A percentile compares a stretch with the other conserved stretches of the same genome.
Evolutionary conservation across 2,113 vertebrate genomes (phyloP).

Genomic region (Orthochromis indermauri): DNA sequence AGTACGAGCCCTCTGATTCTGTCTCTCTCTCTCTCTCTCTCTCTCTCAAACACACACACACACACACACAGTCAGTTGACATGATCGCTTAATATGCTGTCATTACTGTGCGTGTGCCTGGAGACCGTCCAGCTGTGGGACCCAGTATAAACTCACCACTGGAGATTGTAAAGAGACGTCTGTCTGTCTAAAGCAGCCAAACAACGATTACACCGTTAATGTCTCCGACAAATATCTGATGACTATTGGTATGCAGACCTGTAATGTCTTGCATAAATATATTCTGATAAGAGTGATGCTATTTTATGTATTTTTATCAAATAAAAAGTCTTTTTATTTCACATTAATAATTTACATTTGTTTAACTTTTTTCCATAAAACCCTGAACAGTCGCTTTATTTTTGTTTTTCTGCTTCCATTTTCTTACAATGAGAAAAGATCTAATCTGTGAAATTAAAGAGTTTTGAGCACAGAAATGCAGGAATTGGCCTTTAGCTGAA

Average conservation of each 20-base stretch:
- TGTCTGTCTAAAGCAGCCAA: neutral
- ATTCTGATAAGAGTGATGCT: neutral
- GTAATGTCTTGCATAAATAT: neutral
- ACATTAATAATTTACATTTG: neutral
- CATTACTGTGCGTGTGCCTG: neutral
- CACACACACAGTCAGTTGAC: neutral
- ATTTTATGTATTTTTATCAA: neutral
- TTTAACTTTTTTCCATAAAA: neutral
- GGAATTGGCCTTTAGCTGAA: neutral
- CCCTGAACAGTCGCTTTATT: neutral
- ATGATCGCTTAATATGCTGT: neutral
- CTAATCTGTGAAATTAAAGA: neutral
- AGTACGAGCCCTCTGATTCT: neutral
- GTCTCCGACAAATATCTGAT: neutral
- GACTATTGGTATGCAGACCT: neutral
- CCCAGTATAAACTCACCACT: neutral
- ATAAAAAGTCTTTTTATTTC: neutral
- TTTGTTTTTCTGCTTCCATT: neutral
- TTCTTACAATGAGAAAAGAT: neutral
- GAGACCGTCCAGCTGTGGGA: neutral
- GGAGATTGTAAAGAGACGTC: neutral
- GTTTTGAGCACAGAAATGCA: neutral
- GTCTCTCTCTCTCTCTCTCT: neutral
- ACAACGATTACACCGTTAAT: accelerated
- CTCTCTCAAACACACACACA: no score